These are phyloP conservation scores for Gallinago stenura DNA, from an alignment of 2,797 vertebrate genomes.

Conservation along the genomic window DNA sequence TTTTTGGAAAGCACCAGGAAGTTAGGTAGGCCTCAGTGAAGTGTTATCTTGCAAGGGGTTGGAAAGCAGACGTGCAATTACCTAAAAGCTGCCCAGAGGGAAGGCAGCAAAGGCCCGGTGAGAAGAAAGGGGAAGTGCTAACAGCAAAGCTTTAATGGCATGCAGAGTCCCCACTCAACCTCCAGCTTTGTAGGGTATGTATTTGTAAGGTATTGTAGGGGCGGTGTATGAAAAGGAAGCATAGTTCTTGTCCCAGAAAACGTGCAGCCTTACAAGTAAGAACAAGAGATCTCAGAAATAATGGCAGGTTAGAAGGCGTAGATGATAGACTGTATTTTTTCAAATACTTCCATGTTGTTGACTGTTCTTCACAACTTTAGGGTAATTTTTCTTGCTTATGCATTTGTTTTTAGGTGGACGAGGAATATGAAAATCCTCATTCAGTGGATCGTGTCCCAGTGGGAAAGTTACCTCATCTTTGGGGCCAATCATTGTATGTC, in stretches of 20 bases:
- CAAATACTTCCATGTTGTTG: background rate
- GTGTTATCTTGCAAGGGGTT: background rate
- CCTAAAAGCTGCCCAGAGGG: background rate
- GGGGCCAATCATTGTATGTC: slow-evolving; percentile 96
- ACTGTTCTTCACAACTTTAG: background rate
- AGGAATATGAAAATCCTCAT: slow-evolving; percentile 93
- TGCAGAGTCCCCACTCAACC: background rate
- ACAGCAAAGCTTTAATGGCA: background rate
- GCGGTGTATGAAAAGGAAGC: background rate
- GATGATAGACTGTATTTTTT: background rate
- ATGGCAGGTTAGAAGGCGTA: background rate
- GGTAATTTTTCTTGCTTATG: slow-evolving; percentile 9
- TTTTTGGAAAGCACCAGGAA: background rate
- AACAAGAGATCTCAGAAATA: background rate
- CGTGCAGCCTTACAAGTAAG: background rate
- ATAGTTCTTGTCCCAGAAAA: background rate
- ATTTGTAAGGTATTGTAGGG: no score
- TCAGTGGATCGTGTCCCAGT: slow-evolving; percentile 89
- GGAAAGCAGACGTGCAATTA: background rate
- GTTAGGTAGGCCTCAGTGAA: background rate
- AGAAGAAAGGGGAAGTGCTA: background rate
- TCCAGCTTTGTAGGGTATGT: background rate
- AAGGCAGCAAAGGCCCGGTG: background rate
- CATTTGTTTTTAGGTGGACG: slow-evolving; percentile 86
- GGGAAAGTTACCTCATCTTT: slow-evolving; percentile 96